A percentile compares a stretch with the other conserved stretches of the same genome.
Evolutionary conservation across 1,140 invertebrate species (phyloP).

Genomic region (Oncopeltus fasciatus): DNA sequence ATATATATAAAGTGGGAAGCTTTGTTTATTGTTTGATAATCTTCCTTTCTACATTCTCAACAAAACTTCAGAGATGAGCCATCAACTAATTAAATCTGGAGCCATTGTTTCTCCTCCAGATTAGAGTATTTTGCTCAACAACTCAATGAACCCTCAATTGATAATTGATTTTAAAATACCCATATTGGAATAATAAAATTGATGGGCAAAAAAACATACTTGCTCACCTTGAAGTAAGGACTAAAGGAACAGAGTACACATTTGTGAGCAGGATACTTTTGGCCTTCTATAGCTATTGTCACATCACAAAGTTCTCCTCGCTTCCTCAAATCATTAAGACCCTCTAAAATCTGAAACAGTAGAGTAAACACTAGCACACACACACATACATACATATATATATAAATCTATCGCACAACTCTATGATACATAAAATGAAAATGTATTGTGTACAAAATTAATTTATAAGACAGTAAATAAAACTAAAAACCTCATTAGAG

Average conservation of each 20-base stretch:
- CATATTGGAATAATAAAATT: conserved; percentile 26
- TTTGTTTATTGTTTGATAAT: no score
- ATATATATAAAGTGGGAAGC: no score
- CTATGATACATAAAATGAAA: background rate
- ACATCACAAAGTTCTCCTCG: conserved; percentile 55
- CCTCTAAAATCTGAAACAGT: conserved; percentile 32
- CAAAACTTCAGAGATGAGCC: no score
- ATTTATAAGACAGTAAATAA: background rate
- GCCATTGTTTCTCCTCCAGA: no score
- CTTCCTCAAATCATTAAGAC: conserved; percentile 36
- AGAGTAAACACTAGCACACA: no score
- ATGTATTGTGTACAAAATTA: background rate
- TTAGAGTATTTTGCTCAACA: background rate
- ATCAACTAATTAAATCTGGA: no score
- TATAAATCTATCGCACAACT: no score
- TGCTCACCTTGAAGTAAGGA: conserved; percentile 79
- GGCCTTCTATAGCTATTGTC: conserved; percentile 65
- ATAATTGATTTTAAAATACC: background rate
- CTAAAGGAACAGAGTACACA: conserved; percentile 82
- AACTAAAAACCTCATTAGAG: conserved; percentile 23
- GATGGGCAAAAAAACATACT: no score
- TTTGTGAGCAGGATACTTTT: conserved; percentile 79
- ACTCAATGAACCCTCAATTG: background rate
- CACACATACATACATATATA: no score
- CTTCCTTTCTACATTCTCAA: no score